Percentiles rank a stretch among this genome's conserved stretches.
Conservation (phyloP, 2,113 vertebrate genomes). For the Scolopax mira region DNA sequence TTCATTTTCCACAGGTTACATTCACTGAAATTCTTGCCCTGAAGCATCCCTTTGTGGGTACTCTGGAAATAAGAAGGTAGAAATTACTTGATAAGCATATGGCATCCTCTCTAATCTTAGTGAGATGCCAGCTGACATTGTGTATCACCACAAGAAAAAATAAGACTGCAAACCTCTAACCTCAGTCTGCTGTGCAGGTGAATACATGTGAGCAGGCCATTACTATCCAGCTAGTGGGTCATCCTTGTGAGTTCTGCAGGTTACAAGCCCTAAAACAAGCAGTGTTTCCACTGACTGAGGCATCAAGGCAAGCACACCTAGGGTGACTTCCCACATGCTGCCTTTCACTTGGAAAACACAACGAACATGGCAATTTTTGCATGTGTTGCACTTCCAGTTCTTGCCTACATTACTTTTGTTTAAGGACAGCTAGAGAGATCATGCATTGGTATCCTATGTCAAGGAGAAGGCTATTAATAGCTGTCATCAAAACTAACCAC, state of each 20-base stretch:
- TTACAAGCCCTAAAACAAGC: not conserved
- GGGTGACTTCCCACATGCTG: not conserved
- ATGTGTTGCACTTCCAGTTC: not conserved
- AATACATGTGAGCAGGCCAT: not conserved
- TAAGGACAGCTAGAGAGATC: not conserved
- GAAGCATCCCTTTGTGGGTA: not conserved
- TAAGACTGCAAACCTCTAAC: not conserved
- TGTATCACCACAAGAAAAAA: not conserved
- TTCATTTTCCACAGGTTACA: not conserved
- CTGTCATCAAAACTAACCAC: not conserved
- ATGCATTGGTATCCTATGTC: not conserved
- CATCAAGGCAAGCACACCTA: not conserved
- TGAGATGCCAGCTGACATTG: not conserved
- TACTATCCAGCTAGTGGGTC: not conserved
- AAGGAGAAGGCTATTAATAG: not conserved
- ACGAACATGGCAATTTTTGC: not conserved
- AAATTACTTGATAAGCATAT: not conserved
- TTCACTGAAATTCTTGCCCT: not conserved
- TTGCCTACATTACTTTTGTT: not conserved
- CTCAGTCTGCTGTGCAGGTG: not conserved
- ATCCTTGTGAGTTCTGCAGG: not conserved
- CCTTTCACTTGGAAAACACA: not conserved
- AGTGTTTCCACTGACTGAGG: accelerated
- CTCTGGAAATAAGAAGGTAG: not conserved
- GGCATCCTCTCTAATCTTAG: not conserved